A percentile compares a stretch with the other conserved stretches of the same genome.
These are phyloP conservation scores for Lota lota DNA, from an alignment of 2,113 vertebrate genomes.

Conservation along the genomic window DNA sequence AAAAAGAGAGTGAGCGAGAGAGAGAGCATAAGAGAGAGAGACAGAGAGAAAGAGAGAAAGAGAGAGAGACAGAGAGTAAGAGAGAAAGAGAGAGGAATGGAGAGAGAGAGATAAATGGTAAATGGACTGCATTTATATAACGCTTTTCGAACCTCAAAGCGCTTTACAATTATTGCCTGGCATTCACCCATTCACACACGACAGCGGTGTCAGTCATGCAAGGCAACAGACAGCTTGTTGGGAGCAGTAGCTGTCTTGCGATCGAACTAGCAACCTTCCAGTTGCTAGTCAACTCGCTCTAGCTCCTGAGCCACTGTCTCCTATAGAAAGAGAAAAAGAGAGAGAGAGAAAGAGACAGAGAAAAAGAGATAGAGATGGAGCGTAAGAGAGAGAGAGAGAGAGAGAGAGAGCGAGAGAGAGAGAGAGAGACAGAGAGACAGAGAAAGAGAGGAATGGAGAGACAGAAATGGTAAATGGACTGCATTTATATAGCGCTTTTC, in stretches of 20 bases:
- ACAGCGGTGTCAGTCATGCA: no score
- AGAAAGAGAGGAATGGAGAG: background rate
- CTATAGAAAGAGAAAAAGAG: no score
- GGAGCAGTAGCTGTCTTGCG: no score
- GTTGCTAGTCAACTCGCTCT: no score
- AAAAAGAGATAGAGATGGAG: background rate
- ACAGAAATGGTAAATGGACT: background rate
- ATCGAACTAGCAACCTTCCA: no score
- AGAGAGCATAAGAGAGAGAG: background rate
- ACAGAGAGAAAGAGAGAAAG: background rate
- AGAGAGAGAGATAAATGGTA: background rate
- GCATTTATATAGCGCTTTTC: no score
- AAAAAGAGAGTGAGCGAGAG: background rate
- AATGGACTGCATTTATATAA: no score
- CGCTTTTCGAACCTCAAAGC: no score
- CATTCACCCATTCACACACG: no score
- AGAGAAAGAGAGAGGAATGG: background rate
- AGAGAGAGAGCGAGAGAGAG: background rate
- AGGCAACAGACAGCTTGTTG: no score
- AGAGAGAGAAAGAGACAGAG: background rate
- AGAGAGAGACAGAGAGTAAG: background rate
- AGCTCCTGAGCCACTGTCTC: no score
- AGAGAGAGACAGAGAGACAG: conserved; percentile 7
- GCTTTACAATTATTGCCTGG: no score
- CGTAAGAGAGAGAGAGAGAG: conserved; percentile 16